A percentile compares a stretch with the other conserved stretches of the same genome.
phyloP scores from a whole-genome alignment of 2,888 invertebrate species.

The Cyaniris semiargus region DNA sequence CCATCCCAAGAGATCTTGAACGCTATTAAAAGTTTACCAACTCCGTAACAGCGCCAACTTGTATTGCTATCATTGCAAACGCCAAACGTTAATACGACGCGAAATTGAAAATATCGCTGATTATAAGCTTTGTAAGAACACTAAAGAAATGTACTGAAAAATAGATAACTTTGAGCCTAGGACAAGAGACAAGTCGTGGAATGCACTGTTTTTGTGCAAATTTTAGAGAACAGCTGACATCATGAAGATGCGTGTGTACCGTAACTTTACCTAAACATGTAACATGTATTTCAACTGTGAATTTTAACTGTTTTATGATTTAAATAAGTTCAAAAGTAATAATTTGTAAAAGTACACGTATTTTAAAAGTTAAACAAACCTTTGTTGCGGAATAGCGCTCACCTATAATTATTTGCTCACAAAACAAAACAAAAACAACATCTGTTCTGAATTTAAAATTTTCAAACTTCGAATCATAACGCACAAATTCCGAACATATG shows the following conservation, averaged over 20 bases:
- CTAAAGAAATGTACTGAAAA: background rate
- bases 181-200: background rate
- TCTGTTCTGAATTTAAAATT: background rate
- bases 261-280: no score
- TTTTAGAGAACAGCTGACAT: background rate
- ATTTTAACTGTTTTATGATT: no score
- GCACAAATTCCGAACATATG: background rate
- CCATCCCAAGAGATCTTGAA: conserved; percentile 50
- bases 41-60: conserved; percentile 59
- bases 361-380: no score
- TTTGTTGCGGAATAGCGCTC: no score
- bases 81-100: conserved; percentile 29
- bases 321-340: no score
- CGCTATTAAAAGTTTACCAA: conserved; percentile 74
- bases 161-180: background rate
- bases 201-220: background rate
- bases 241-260: no score
- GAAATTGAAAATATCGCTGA: conserved; percentile 13
- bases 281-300: no score
- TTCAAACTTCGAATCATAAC: background rate
- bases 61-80: conserved; percentile 43
- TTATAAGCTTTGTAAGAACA: background rate
- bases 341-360: no score
- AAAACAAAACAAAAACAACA: background rate
- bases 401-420: background rate